phyloP scores from a whole-genome alignment of 2,888 invertebrate genomes.

The Himalopsyche kuldschensis region DNA sequence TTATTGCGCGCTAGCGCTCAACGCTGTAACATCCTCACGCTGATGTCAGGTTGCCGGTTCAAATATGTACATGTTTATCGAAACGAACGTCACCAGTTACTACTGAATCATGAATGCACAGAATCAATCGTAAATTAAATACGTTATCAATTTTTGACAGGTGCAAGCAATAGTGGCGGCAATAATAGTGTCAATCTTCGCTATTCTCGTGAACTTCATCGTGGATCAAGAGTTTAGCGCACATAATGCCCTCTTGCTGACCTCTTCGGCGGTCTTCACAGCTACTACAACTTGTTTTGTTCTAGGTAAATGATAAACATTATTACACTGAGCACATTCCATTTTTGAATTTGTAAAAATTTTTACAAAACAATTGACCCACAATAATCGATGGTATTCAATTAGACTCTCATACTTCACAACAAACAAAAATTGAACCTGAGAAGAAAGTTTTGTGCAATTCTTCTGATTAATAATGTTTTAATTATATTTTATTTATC shows the following conservation, averaged over 20 bases:
- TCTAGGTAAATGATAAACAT: constrained; percentile 65
- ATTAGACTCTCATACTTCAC: too few species aligned
- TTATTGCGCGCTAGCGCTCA: too few species aligned
- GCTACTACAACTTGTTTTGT: constrained; percentile 92
- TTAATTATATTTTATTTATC: too few species aligned
- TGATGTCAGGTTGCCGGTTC: too few species aligned
- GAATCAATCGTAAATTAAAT: background rate
- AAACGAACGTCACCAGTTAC: too few species aligned
- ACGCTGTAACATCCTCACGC: too few species aligned
- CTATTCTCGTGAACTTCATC: constrained; percentile 74
- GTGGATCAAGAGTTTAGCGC: constrained; percentile 69
- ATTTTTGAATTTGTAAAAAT: background rate
- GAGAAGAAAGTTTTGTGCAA: too few species aligned
- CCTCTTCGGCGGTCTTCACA: constrained; percentile 82
- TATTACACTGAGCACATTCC: background rate
- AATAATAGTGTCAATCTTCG: constrained; percentile 81
- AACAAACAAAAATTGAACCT: too few species aligned
- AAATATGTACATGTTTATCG: too few species aligned
- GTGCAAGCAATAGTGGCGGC: constrained; percentile 89
- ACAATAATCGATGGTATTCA: too few species aligned
- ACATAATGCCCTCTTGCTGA: constrained; percentile 74
- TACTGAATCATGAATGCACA: background rate
- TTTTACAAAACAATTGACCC: background rate
- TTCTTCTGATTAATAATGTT: too few species aligned
- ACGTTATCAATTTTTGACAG: constrained; percentile 45